Conservation (phyloP, 2,888 invertebrate genomes). For the Mimumesa dahlbomi region DNA sequence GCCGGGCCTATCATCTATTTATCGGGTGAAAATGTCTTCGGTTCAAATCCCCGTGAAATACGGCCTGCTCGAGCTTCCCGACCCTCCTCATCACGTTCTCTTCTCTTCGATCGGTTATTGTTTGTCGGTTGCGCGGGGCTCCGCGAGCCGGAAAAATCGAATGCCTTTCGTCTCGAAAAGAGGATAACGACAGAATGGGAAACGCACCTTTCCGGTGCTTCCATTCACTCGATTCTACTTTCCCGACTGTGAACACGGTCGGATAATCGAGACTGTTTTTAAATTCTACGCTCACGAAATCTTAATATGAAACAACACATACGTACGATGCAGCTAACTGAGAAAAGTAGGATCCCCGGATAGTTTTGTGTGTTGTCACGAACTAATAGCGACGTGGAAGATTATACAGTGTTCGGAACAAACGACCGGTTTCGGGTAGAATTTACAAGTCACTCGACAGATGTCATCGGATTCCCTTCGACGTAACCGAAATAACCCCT, state of each 20-base stretch:
- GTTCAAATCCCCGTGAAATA: conserved; percentile 80
- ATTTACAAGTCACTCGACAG: conserved; percentile 25
- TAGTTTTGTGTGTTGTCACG: too few relatives aligned
- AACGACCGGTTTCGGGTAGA: conserved; percentile 24
- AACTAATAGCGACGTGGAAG: conserved; percentile 50
- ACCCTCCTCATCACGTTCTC: conserved; percentile 2
- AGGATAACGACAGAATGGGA: conserved; percentile 48
- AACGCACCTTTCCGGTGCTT: conserved; percentile 37
- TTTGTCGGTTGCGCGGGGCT: conserved; percentile 66
- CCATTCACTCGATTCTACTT: too few relatives aligned
- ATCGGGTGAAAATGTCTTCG: conserved; percentile 80
- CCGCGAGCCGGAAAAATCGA: conserved; percentile 71
- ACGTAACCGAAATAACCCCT: background rate
- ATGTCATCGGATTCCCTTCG: conserved; percentile 32
- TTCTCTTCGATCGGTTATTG: conserved; percentile 65
- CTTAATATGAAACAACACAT: too few relatives aligned
- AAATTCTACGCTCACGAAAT: too few relatives aligned
- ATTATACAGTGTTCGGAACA: conserved; percentile 60
- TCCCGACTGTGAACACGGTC: too few relatives aligned
- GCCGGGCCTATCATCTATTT: conserved; percentile 78
- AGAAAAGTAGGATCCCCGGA: too few relatives aligned
- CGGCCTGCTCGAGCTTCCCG: conserved; percentile 52
- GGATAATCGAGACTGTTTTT: too few relatives aligned
- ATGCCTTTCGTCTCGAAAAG: conserved; percentile 51
- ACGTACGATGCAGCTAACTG: too few relatives aligned